These are phyloP conservation scores for Philaethria dido DNA, from an alignment of 2,888 invertebrate genomes.

Conservation along the genomic window DNA sequence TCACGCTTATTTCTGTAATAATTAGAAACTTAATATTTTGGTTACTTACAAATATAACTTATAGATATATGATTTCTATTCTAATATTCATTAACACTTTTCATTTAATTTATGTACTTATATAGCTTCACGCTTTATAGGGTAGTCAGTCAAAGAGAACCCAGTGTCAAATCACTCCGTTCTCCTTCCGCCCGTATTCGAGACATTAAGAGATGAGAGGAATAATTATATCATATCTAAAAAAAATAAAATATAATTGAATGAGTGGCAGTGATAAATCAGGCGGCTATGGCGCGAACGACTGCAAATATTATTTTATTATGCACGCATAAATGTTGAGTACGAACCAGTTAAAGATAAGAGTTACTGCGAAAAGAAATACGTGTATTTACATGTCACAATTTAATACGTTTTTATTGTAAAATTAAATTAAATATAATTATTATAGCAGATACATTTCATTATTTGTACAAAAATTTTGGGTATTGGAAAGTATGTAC, in stretches of 20 bases:
- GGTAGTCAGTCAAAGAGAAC: no score
- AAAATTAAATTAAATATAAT: neutral
- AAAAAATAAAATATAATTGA: neutral
- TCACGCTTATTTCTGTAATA: no score
- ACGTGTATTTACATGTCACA: slow-evolving; percentile 17
- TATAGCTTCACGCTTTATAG: no score
- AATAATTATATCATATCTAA: no score
- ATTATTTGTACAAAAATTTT: neutral
- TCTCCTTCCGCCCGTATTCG: no score
- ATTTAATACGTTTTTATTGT: slow-evolving; percentile 1
- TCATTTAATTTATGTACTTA: no score
- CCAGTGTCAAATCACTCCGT: no score
- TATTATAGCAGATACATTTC: neutral
- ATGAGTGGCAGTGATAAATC: neutral
- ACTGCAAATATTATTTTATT: slow-evolving; percentile 13
- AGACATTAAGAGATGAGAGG: no score
- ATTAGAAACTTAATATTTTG: no score
- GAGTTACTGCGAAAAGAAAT: slow-evolving; percentile 16
- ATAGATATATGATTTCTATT: no score
- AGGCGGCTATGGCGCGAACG: neutral
- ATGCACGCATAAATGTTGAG: slow-evolving; percentile 8
- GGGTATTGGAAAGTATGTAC: neutral
- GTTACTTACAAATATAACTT: no score
- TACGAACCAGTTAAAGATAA: slow-evolving; percentile 17
- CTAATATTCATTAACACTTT: no score